Evolutionary conservation across 2,888 invertebrate species (phyloP).

Genomic region (Coremacera marginata): DNA sequence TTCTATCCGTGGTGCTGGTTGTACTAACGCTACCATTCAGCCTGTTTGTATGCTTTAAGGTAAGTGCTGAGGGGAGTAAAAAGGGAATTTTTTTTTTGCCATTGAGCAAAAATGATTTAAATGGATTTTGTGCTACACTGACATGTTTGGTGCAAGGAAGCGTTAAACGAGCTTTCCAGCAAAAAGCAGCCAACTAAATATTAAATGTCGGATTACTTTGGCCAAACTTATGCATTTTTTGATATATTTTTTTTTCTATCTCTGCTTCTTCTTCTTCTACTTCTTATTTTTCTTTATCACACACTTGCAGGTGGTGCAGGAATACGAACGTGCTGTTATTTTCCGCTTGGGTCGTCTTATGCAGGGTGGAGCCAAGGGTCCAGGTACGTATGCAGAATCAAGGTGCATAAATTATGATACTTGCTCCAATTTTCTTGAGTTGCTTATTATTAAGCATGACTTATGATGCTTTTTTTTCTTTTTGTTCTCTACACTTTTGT

Average conservation of each 20-base stretch:
- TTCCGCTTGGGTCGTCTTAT: conserved; percentile 90
- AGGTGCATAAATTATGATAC: conserved; percentile 64
- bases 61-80: conserved; percentile 66
- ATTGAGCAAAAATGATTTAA: conserved; percentile 3
- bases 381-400: conserved; percentile 74
- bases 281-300: conserved; percentile 5
- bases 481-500: neutral
- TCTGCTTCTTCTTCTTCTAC: conserved; percentile 27
- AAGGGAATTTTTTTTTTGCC: neutral
- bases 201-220: neutral
- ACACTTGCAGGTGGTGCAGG: conserved; percentile 85
- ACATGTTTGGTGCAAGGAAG: neutral
- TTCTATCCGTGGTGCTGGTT: conserved; percentile 86
- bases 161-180: too few relatives aligned
- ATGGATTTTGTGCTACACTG: neutral
- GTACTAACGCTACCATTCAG: conserved; percentile 91
- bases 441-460: conserved; percentile 22
- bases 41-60: conserved; percentile 93
- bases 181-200: neutral
- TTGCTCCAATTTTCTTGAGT: conserved; percentile 60
- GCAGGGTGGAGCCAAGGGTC: conserved; percentile 93
- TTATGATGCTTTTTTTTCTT: conserved; percentile 6
- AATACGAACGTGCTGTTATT: conserved; percentile 95
- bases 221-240: neutral
- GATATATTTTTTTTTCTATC: neutral